Evolutionary conservation across 2,113 vertebrate species (phyloP).

Genomic region (Hyaena hyaena): DNA sequence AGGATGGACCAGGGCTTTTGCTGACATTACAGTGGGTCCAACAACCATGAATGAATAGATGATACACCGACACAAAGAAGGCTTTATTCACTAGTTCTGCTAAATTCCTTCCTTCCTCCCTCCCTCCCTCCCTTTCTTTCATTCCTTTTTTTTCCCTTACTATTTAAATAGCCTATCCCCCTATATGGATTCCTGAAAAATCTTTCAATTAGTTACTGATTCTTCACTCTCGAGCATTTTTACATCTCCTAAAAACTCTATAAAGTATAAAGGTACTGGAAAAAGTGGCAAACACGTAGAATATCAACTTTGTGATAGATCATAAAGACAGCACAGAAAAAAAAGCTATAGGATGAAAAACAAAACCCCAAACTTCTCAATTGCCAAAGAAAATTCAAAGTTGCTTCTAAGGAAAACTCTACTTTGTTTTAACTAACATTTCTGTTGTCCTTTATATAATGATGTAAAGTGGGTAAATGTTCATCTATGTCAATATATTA

Average conservation of each 20-base stretch:
- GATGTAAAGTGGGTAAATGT: not conserved
- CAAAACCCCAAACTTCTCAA: not conserved
- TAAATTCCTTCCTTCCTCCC: not conserved
- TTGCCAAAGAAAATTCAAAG: not conserved
- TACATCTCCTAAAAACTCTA: not conserved
- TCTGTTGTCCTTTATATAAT: not conserved
- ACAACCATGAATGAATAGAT: not conserved
- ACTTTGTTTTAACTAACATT: not conserved
- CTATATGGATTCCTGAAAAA: not conserved
- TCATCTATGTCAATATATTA: not conserved
- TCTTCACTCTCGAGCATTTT: conserved; percentile 7
- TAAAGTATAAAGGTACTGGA: not conserved
- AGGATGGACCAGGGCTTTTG: not conserved
- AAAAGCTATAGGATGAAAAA: not conserved
- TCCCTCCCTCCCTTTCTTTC: too few species aligned
- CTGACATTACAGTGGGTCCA: not conserved
- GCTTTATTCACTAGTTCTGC: not conserved
- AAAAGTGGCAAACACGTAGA: not conserved
- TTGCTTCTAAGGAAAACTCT: not conserved
- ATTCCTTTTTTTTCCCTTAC: not conserved
- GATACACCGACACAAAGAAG: not conserved
- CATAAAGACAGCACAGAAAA: not conserved
- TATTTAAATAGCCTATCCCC: not conserved
- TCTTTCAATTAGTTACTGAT: not conserved
- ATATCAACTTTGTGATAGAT: not conserved